These are phyloP conservation scores for Siniperca obscura DNA, from an alignment of 2,797 vertebrate species.

Conservation along the genomic window DNA sequence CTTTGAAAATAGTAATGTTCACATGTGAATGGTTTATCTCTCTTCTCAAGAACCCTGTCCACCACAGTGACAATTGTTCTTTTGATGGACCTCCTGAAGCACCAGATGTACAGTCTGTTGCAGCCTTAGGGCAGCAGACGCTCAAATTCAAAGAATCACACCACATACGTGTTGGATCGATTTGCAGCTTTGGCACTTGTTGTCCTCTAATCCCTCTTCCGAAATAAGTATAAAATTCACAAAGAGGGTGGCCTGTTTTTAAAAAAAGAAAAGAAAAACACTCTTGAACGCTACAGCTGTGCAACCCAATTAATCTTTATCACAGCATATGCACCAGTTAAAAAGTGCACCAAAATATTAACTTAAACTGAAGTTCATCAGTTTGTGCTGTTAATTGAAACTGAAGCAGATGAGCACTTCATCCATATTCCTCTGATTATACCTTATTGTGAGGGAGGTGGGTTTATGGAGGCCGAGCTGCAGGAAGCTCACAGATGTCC, in stretches of 20 bases:
- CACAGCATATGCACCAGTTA: neutral
- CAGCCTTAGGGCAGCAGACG: slow-evolving; percentile 23
- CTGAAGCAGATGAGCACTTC: slow-evolving; percentile 57
- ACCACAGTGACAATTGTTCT: slow-evolving; percentile 21
- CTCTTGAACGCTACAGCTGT: neutral
- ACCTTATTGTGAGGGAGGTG: slow-evolving; percentile 61
- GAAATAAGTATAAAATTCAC: neutral
- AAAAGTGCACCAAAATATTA: slow-evolving; percentile 10
- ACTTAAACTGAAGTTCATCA: slow-evolving; percentile 35
- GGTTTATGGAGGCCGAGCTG: slow-evolving; percentile 61
- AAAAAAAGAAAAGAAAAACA: neutral
- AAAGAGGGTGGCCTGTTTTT: neutral
- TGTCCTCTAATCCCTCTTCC: slow-evolving; percentile 24
- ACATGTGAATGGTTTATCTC: slow-evolving; percentile 42
- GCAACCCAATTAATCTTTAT: slow-evolving; percentile 11
- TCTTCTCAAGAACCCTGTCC: slow-evolving; percentile 1
- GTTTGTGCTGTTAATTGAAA: slow-evolving; percentile 64
- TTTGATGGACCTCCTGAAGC: slow-evolving; percentile 47
- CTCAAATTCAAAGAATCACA: slow-evolving; percentile 26
- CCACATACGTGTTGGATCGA: slow-evolving; percentile 14
- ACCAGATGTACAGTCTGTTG: slow-evolving; percentile 20
- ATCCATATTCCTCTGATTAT: slow-evolving; percentile 56
- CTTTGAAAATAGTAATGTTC: slow-evolving; percentile 43
- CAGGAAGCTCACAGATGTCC: slow-evolving; percentile 80
- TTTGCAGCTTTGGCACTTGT: slow-evolving; percentile 26